A percentile compares a stretch with the other conserved stretches of the same genome.
Evolutionary conservation across 2,797 vertebrate species (phyloP).

Genomic region (Gadopsis bispinosus): DNA sequence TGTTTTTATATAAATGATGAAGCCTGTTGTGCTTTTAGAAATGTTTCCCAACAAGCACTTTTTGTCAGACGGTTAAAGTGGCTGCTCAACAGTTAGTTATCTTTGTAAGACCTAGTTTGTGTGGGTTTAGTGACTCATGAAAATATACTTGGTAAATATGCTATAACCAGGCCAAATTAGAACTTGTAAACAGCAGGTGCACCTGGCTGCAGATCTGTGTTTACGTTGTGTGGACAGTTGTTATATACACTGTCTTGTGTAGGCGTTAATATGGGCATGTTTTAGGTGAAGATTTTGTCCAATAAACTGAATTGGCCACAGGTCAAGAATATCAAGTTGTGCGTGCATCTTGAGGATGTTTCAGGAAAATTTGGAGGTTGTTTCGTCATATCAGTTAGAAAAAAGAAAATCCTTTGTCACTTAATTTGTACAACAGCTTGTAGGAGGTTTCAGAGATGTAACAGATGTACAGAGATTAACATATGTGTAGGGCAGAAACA

Average conservation of each 20-base stretch:
- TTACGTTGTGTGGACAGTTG: neutral
- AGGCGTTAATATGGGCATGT: neutral
- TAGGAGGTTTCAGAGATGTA: neutral
- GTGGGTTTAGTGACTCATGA: neutral
- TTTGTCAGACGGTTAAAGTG: constrained; percentile 1
- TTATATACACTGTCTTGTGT: neutral
- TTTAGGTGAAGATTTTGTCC: neutral
- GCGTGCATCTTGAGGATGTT: neutral
- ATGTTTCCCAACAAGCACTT: constrained; percentile 2
- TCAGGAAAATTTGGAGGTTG: neutral
- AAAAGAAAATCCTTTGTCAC: neutral
- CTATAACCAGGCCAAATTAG: neutral
- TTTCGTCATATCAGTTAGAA: neutral
- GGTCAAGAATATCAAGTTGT: neutral
- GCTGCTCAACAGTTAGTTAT: neutral
- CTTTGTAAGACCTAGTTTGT: neutral
- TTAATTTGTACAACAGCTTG: neutral
- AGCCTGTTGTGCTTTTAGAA: neutral
- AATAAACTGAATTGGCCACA: neutral
- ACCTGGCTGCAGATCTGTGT: constrained; percentile 2
- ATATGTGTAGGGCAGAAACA: neutral
- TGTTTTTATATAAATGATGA: neutral
- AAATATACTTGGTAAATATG: neutral
- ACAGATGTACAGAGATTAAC: neutral
- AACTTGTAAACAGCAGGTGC: neutral